Conservation (phyloP, 2,113 vertebrate genomes). For the Otolemur garnettii region DNA sequence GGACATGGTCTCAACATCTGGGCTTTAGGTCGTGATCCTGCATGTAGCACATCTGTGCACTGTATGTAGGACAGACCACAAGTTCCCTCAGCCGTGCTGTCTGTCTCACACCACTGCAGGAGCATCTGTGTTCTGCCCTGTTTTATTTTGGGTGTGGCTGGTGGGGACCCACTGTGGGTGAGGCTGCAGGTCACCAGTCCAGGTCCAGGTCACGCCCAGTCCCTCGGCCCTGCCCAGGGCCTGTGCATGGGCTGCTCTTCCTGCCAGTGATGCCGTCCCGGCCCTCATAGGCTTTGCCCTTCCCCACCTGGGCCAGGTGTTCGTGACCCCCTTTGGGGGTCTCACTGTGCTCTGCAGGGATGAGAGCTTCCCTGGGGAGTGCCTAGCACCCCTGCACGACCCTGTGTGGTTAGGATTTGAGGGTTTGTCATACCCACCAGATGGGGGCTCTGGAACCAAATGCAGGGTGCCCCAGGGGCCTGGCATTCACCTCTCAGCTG, state of each 20-base stretch:
- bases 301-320: background rate
- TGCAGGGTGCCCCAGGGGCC: background rate
- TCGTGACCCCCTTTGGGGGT: fast-evolving
- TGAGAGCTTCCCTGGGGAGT: fast-evolving
- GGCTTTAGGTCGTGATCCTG: background rate
- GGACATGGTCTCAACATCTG: background rate
- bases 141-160: too few relatives aligned
- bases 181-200: background rate
- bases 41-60: fast-evolving
- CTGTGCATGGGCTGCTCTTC: background rate
- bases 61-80: too few relatives aligned
- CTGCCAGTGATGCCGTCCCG: fast-evolving
- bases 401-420: background rate
- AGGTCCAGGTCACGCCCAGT: background rate
- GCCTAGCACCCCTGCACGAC: background rate
- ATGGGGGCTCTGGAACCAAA: background rate
- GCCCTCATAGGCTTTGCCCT: background rate
- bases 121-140: background rate
- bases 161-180: too few relatives aligned
- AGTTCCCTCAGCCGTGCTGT: background rate
- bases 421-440: background rate
- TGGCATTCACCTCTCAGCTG: fast-evolving
- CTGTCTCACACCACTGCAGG: fast-evolving
- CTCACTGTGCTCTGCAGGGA: fast-evolving
- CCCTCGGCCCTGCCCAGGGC: background rate